A percentile compares a stretch with the other conserved stretches of the same genome.
phyloP scores from a whole-genome alignment of 2,113 vertebrate genomes.

The Equus przewalskii region DNA sequence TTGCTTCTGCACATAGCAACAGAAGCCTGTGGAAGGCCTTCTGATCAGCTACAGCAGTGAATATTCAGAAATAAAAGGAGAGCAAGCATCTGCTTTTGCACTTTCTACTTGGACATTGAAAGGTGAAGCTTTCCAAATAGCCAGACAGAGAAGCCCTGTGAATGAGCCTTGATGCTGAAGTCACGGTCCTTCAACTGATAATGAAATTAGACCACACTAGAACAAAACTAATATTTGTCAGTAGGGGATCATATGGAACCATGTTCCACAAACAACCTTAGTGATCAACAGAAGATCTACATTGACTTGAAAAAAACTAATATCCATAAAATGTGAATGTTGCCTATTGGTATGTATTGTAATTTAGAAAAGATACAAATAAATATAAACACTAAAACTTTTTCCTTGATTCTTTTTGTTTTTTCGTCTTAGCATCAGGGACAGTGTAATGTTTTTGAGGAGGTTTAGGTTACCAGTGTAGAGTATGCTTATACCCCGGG shows the following conservation, averaged over 20 bases:
- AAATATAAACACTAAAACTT: neutral
- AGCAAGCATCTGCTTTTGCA: neutral
- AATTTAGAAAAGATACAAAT: neutral
- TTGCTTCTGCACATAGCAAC: neutral
- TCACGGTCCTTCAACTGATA: neutral
- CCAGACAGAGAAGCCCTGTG: neutral
- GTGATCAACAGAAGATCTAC: neutral
- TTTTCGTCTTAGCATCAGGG: neutral
- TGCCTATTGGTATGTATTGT: neutral
- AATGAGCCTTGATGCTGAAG: neutral
- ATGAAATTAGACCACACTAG: neutral
- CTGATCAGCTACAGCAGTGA: neutral
- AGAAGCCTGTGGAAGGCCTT: neutral
- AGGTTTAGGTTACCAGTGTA: neutral
- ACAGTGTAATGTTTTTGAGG: neutral
- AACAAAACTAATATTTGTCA: neutral
- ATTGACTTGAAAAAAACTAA: neutral
- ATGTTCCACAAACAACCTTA: neutral
- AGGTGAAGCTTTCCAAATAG: neutral
- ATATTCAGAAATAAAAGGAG: neutral
- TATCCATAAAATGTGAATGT: neutral
- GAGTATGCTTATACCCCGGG: neutral
- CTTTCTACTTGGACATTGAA: neutral
- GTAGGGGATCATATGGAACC: neutral
- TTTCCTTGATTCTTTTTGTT: neutral